A percentile compares a stretch with the other conserved stretches of the same genome.
Conservation (phyloP, 2,888 invertebrate genomes). For the Polyommatus iphigenia region DNA sequence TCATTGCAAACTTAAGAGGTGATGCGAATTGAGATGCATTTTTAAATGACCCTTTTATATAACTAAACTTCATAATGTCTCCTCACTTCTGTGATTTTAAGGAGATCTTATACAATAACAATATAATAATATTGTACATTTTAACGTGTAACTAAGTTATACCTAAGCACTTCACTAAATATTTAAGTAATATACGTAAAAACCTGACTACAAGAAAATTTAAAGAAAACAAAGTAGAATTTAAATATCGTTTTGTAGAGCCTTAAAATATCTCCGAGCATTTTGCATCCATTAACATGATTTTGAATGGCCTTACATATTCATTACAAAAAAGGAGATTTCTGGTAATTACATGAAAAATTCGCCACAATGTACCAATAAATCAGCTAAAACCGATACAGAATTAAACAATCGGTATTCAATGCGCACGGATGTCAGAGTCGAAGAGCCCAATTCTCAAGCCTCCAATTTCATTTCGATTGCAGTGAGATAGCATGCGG, state of each 20-base stretch:
- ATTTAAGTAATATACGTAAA: not conserved
- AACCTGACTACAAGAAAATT: not conserved
- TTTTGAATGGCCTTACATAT: not conserved
- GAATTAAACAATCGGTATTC: constrained; percentile 63
- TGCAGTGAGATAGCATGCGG: not conserved
- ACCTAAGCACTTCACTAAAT: too few relatives aligned
- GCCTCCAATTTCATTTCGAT: not conserved
- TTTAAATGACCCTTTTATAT: too few relatives aligned
- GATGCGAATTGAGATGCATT: too few relatives aligned
- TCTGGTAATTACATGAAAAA: constrained; percentile 20
- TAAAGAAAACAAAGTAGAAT: not conserved
- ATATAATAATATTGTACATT: too few relatives aligned
- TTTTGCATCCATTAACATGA: not conserved
- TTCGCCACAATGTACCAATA: constrained; percentile 55
- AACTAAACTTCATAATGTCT: too few relatives aligned
- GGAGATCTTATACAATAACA: too few relatives aligned
- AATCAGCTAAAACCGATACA: constrained; percentile 50
- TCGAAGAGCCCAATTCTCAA: constrained; percentile 44
- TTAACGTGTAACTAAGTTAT: too few relatives aligned
- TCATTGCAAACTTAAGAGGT: too few relatives aligned
- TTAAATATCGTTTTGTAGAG: not conserved
- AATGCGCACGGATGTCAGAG: constrained; percentile 58
- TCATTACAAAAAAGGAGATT: constrained; percentile 43
- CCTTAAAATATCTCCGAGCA: not conserved
- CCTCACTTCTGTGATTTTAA: too few relatives aligned